Evolutionary conservation across 37 sponge, comb jelly and placozoan genomes (phyloP).

Genomic region (Haliclona indistincta): DNA sequence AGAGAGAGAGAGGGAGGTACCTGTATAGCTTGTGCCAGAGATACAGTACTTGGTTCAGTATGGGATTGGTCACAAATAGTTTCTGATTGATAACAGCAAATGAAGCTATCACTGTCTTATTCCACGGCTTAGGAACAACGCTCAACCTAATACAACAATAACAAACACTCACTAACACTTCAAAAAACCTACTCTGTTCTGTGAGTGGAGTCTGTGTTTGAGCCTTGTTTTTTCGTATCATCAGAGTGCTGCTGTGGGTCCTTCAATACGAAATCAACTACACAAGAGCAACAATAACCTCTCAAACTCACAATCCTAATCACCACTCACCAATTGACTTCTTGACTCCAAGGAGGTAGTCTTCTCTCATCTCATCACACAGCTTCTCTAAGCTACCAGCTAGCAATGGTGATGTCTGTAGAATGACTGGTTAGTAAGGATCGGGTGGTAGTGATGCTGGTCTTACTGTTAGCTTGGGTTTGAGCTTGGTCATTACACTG

Average conservation of each 20-base stretch:
- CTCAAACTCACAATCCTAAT: too few species aligned
- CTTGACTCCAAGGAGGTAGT: conserved; percentile 95
- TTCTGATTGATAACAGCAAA: conserved; percentile 23
- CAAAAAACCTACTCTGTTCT: conserved; percentile 64
- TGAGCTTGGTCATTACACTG: conserved; percentile 62
- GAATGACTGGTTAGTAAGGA: not conserved
- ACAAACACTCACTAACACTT: too few species aligned
- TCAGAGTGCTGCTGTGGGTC: conserved; percentile 77
- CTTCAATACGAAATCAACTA: conserved; percentile 97
- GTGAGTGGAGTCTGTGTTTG: conserved; percentile 38
- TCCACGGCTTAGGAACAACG: conserved; percentile 94
- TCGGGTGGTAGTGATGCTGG: not conserved
- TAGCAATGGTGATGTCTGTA: conserved; percentile 12
- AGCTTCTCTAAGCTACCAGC: conserved; percentile 73
- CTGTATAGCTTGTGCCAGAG: conserved; percentile 82
- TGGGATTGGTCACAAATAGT: conserved; percentile 87
- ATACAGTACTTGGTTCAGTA: conserved; percentile 78
- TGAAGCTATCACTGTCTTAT: conserved; percentile 50
- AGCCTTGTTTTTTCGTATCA: conserved; percentile 43
- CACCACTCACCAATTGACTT: conserved; percentile 93
- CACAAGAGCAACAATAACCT: not conserved
- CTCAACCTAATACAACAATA: conserved; percentile 40
- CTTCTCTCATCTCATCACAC: conserved; percentile 97
- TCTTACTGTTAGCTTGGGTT: conserved; percentile 2
- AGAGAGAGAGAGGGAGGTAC: conserved; percentile 20